phyloP scores from a whole-genome alignment of 2,113 vertebrate species.

The Marmota monax region DNA sequence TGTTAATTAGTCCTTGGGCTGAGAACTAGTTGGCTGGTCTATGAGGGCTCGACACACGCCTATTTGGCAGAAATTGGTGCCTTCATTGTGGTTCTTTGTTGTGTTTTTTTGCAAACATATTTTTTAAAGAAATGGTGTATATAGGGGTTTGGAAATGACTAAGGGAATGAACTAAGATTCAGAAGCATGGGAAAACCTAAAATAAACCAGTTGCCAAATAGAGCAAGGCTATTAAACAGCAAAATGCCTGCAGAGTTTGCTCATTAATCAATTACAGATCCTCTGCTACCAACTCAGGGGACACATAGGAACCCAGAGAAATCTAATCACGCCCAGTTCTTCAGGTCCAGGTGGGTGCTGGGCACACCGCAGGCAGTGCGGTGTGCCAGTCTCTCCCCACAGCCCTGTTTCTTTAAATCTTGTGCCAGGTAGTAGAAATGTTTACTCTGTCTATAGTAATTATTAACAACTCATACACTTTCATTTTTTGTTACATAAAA shows the following conservation, averaged over 20 bases:
- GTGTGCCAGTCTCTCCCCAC: neutral
- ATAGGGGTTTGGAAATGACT: neutral
- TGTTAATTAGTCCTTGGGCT: neutral
- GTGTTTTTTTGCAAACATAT: neutral
- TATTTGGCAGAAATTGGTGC: neutral
- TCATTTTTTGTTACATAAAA: neutral
- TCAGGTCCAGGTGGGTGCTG: too few relatives aligned
- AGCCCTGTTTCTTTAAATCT: neutral
- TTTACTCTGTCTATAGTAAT: rapidly evolving
- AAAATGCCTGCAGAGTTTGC: neutral
- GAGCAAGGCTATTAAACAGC: neutral
- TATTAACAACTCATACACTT: neutral
- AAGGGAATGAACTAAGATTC: neutral
- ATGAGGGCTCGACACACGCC: neutral
- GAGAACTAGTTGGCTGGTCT: neutral
- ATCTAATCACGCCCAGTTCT: neutral
- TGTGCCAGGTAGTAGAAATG: too few relatives aligned
- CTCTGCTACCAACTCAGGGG: neutral
- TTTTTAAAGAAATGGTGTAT: neutral
- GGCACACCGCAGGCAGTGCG: neutral
- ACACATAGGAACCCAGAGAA: neutral
- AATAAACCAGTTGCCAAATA: neutral
- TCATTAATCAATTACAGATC: neutral
- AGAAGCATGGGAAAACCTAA: neutral
- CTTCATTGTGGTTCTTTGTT: neutral